A percentile compares a stretch with the other conserved stretches of the same genome.
phyloP scores from a whole-genome alignment of 2,888 invertebrate genomes.

The Drosophila atroscutellata region DNA sequence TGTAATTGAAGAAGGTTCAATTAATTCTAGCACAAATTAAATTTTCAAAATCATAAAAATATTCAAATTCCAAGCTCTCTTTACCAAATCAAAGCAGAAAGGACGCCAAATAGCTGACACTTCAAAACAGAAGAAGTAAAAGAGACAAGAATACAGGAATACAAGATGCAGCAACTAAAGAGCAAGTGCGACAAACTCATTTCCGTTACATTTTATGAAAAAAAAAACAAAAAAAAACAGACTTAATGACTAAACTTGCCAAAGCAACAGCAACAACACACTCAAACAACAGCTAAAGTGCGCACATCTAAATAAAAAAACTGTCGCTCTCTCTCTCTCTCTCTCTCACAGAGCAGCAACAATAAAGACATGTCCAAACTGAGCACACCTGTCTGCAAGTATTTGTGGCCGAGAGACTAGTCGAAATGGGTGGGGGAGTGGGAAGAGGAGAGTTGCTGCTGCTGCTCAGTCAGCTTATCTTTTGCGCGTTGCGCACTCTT shows the following conservation, averaged over 20 bases:
- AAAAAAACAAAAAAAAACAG: constrained; percentile 31
- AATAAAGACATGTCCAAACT: constrained; percentile 24
- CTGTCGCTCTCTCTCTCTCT: constrained; percentile 4
- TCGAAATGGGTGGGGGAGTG: neutral
- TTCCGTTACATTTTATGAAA: constrained; percentile 65
- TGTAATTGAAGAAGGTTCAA: no score
- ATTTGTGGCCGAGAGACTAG: constrained; percentile 31
- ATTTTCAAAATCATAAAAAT: neutral
- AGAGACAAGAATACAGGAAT: neutral
- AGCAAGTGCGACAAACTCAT: constrained; percentile 52
- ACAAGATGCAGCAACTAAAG: constrained; percentile 1
- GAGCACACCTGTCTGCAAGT: constrained; percentile 56
- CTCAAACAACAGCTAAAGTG: constrained; percentile 20
- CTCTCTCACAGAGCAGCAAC: constrained; percentile 22
- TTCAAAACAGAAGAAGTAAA: neutral
- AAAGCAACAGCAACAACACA: constrained; percentile 30
- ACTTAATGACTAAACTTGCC: constrained; percentile 55
- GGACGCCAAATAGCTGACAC: constrained; percentile 21
- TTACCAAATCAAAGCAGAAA: neutral
- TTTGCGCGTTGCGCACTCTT: constrained; percentile 45
- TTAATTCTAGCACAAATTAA: neutral
- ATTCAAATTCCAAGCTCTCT: neutral
- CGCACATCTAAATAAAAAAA: constrained; percentile 14
- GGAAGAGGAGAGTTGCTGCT: constrained; percentile 23
- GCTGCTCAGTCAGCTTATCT: constrained; percentile 57